Base-by-base conservation (phyloP, 2,888 invertebrate species). In the Caenorhabditis plicata region DNA sequence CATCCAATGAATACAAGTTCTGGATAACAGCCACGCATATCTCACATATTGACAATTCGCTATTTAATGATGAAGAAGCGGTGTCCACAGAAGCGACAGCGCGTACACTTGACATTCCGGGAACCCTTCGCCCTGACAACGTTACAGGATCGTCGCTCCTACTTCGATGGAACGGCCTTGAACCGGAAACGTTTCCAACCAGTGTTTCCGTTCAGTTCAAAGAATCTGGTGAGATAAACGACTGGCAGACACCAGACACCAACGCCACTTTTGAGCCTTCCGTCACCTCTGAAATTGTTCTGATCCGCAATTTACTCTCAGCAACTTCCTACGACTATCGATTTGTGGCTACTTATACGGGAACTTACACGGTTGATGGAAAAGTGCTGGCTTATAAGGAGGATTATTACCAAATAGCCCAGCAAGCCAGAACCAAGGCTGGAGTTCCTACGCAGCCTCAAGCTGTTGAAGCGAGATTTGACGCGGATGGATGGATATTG, bases 21-120 rank as follows among this genome's bases (percentile, higher is more conserved):
- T 80, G 76, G 76, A 76, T 76, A 9, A 75, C 74, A 2, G 79
- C 79, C 0, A 56, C 80, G n/a, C 79, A 79, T 50, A 64, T 68
- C 13, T 70, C 68, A n/a, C 73, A 73, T 29, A 42, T 78, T 35
- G 68, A 74, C 22, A 47, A 68, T 0, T 72, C 72, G 9, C 67
- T 76, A 38, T 49, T 73, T 27, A 73, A 78, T 17, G 79, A 79
- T 43, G 47, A 68, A 9, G 77, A 76, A 20, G 79, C 79, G 2
- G 62, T 64, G n/a, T 80, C 79, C 1, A 32, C 58, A 11, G 77
- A 77, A 52, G 55, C 73, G 7, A 43, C 63, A 3, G 68, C 72
- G 1, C 47, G 71, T 44, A 80, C 79, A 0, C 60, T 69, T 19
- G 79, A 80, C 52, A 61, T 80, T 7, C 75, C 79, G 1, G 79